phyloP scores from a whole-genome alignment of 2,797 vertebrate species.

The Myiotriccus ornatus region DNA sequence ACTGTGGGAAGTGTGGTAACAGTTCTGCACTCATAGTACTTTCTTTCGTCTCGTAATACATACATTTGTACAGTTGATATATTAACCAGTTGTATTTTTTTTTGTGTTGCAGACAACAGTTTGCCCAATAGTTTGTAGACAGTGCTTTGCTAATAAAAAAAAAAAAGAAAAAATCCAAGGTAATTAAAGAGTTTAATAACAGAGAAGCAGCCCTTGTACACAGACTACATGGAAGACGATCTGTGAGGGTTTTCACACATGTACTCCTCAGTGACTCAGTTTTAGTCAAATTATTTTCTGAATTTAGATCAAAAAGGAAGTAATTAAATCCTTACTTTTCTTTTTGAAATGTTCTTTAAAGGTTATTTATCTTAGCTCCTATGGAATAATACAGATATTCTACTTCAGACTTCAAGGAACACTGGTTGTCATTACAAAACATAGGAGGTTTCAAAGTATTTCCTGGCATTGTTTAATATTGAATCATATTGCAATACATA shows the following conservation, averaged over 20 bases:
- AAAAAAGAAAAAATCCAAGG: not conserved
- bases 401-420: slow-evolving; percentile 43
- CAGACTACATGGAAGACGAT: not conserved
- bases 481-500: not conserved
- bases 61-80: not conserved
- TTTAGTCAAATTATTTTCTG: slow-evolving; percentile 17
- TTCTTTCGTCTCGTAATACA: not conserved
- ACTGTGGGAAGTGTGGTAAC: slow-evolving; percentile 41
- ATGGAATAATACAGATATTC: slow-evolving; percentile 29
- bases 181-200: not conserved
- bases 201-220: not conserved
- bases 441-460: not conserved
- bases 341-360: slow-evolving; percentile 28
- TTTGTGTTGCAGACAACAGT: not conserved
- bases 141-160: not conserved
- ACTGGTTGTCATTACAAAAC: not conserved
- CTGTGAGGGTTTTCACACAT: not conserved
- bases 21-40: slow-evolving; percentile 23
- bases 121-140: not conserved
- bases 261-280: not conserved
- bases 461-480: slow-evolving; percentile 19
- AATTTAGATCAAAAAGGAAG: slow-evolving; percentile 4
- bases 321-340: not conserved
- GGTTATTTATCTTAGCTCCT: slow-evolving; percentile 40
- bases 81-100: slow-evolving; percentile 9